Conservation (phyloP, 2,113 vertebrate genomes). For the Rhabdomys dilectus region DNA sequence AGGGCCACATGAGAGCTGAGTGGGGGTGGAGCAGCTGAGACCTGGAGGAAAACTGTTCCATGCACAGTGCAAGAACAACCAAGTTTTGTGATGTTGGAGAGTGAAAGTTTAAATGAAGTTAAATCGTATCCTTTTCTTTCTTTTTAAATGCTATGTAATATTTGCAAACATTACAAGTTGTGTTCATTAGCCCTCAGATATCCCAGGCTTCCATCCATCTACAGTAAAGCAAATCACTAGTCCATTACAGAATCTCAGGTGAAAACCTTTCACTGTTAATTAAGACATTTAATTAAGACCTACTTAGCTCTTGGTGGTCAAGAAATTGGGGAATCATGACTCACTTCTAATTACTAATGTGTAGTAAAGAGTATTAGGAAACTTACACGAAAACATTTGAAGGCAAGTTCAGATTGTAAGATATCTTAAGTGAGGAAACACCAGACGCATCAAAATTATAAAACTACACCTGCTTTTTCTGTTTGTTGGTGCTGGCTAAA, state of each 20-base stretch:
- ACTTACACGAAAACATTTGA: neutral
- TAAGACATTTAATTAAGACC: neutral
- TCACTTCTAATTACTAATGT: conserved; percentile 21
- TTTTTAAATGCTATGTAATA: conserved; percentile 90
- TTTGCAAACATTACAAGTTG: conserved; percentile 96
- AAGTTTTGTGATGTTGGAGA: neutral
- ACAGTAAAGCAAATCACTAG: conserved; percentile 89
- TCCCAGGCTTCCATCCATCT: conserved; percentile 90
- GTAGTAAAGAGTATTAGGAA: neutral
- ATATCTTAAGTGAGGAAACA: neutral
- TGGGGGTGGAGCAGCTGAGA: neutral
- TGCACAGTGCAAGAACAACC: neutral
- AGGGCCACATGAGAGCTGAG: neutral
- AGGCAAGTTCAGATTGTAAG: neutral
- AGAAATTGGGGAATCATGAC: neutral
- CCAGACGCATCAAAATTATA: neutral
- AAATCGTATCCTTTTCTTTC: neutral
- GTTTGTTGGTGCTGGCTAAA: neutral
- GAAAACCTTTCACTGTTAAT: neutral
- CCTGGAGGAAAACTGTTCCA: neutral
- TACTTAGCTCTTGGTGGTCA: neutral
- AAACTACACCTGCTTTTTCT: neutral
- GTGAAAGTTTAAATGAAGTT: neutral
- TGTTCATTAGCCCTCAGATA: conserved; percentile 93
- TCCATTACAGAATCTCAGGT: neutral